A percentile compares a stretch with the other conserved stretches of the same genome.
Conservation (phyloP, 2,888 invertebrate species). For the Taenaris catops region DNA sequence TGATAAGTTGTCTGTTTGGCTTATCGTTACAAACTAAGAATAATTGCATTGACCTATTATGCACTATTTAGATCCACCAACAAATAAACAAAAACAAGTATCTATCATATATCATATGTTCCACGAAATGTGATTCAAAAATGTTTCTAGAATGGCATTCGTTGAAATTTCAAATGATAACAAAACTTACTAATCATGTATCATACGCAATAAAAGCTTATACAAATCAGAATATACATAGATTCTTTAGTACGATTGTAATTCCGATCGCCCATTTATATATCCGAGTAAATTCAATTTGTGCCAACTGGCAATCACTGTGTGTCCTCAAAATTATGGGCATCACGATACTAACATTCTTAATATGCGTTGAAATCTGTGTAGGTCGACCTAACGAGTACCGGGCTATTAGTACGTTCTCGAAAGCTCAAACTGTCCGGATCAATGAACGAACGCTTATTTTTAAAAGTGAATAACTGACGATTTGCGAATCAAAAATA, state of each 20-base stretch:
- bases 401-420: slow-evolving; percentile 14
- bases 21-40: too few relatives aligned
- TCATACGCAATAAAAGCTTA: not conserved
- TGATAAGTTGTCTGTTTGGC: too few relatives aligned
- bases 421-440: slow-evolving; percentile 9
- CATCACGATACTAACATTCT: slow-evolving; percentile 19
- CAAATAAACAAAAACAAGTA: too few relatives aligned
- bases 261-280: too few relatives aligned
- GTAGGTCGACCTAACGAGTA: slow-evolving; percentile 22
- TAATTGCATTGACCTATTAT: too few relatives aligned
- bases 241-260: too few relatives aligned
- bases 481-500: slow-evolving; percentile 14
- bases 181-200: not conserved
- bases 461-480: slow-evolving; percentile 3
- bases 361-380: slow-evolving; percentile 23
- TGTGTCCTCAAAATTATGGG: slow-evolving; percentile 21
- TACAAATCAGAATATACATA: slow-evolving; percentile 8
- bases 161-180: too few relatives aligned
- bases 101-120: too few relatives aligned
- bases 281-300: slow-evolving; percentile 14
- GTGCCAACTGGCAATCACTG: slow-evolving; percentile 31
- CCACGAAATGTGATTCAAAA: too few relatives aligned
- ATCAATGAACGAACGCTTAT: slow-evolving; percentile 23
- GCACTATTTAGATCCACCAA: too few relatives aligned
- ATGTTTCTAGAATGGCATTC: too few relatives aligned